A percentile compares a stretch with the other conserved stretches of the same genome.
Evolutionary conservation across 2,888 invertebrate species (phyloP).

Genomic region (Chamaedrilus cognettii): DNA sequence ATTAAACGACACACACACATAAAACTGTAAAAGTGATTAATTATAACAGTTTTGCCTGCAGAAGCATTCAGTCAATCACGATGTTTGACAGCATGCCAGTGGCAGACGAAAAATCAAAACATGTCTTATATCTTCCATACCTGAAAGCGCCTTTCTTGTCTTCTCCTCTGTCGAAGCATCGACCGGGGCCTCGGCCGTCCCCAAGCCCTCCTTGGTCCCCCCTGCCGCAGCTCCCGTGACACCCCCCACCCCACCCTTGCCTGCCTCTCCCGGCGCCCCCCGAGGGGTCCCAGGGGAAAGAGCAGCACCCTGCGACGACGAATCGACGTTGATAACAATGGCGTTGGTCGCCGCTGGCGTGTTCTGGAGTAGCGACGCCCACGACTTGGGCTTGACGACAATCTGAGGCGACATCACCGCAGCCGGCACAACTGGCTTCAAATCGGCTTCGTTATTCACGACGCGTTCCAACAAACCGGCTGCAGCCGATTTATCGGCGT

Average conservation of each 20-base stretch:
- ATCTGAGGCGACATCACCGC: too few species aligned
- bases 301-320: too few species aligned
- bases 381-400: slow-evolving; percentile 24
- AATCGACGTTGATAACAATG: slow-evolving; percentile 25
- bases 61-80: too few species aligned
- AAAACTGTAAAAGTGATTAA: neutral
- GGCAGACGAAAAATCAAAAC: neutral
- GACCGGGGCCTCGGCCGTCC: neutral
- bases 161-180: neutral
- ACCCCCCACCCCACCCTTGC: neutral
- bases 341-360: slow-evolving; percentile 13
- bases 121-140: slow-evolving; percentile 6
- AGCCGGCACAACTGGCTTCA: too few species aligned
- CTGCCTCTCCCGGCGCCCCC: neutral
- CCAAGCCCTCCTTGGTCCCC: neutral
- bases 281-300: neutral
- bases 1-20: neutral
- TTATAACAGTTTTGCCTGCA: too few species aligned
- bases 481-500: neutral
- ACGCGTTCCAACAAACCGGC: neutral
- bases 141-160: slow-evolving; percentile 4
- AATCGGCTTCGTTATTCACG: too few species aligned
- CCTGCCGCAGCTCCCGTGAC: neutral
- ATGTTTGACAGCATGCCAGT: too few species aligned
- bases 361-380: slow-evolving; percentile 31